Conservation (phyloP, 2,797 vertebrate genomes). For the Peromyscus nudipes region DNA sequence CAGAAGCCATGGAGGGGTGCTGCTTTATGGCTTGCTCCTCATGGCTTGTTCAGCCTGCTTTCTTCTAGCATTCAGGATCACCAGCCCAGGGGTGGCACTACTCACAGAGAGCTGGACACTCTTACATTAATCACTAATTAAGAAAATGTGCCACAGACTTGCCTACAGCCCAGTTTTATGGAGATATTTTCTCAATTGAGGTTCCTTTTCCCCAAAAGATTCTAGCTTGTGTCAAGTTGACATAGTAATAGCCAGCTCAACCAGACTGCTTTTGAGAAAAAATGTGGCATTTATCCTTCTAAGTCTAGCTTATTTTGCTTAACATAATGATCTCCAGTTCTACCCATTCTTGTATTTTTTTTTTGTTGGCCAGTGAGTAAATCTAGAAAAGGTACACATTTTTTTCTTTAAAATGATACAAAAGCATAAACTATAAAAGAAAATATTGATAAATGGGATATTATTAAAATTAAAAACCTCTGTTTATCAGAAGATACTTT, state of each 20-base stretch:
- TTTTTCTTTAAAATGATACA: slow-evolving; percentile 49
- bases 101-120: not conserved
- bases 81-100: not conserved
- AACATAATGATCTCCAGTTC: not conserved
- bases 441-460: slow-evolving; percentile 17
- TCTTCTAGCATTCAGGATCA: not conserved
- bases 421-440: slow-evolving; percentile 9
- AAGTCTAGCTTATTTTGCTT: not conserved
- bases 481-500: slow-evolving; percentile 35
- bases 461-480: slow-evolving; percentile 50
- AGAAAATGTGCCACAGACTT: not conserved
- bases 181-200: not conserved
- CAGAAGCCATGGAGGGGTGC: not conserved
- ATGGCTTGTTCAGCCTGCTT: not conserved
- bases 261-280: not conserved
- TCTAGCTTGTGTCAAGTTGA: not conserved
- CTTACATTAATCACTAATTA: not conserved
- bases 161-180: not conserved
- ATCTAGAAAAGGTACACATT: not conserved
- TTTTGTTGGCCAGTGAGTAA: slow-evolving; percentile 24
- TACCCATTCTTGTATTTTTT: not conserved
- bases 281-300: not conserved
- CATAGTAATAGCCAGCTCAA: not conserved
- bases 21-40: not conserved
- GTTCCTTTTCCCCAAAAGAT: not conserved